Conservation (phyloP, 2,797 vertebrate species). For the Malacoraja senta region DNA sequence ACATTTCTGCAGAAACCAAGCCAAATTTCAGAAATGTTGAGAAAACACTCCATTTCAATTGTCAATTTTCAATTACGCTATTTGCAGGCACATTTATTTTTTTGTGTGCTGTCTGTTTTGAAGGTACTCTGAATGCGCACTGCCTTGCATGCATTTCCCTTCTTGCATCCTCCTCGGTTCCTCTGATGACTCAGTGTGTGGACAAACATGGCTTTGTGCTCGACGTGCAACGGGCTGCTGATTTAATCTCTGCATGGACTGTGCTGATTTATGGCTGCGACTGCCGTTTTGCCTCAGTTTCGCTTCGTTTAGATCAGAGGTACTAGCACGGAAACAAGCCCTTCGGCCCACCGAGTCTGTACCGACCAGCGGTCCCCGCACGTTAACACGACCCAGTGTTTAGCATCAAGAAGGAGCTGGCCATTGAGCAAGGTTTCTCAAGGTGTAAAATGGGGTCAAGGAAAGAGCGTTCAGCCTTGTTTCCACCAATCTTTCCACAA, state of each 20-base stretch:
- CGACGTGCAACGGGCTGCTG: no score
- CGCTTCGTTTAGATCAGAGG: no score
- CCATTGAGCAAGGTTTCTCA: neutral
- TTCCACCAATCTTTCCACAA: no score
- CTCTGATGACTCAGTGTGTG: neutral
- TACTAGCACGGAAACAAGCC: no score
- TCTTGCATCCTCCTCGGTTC: no score
- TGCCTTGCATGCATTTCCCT: no score
- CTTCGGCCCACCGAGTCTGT: no score
- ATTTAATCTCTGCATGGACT: neutral
- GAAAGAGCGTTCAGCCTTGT: no score
- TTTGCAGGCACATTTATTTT: conserved; percentile 17
- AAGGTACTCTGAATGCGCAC: neutral
- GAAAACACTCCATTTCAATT: conserved; percentile 36
- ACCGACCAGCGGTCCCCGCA: no score
- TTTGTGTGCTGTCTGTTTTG: neutral
- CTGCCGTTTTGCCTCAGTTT: neutral
- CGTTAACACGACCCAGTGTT: neutral
- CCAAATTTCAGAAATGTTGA: conserved; percentile 19
- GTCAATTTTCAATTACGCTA: conserved; percentile 14
- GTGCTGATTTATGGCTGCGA: neutral
- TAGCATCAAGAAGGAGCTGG: neutral
- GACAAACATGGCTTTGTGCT: neutral
- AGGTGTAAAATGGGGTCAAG: neutral
- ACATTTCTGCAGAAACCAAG: neutral